These are phyloP conservation scores for Drosophila persimilis DNA, from an alignment of 1,140 invertebrate genomes.

Conservation along the genomic window DNA sequence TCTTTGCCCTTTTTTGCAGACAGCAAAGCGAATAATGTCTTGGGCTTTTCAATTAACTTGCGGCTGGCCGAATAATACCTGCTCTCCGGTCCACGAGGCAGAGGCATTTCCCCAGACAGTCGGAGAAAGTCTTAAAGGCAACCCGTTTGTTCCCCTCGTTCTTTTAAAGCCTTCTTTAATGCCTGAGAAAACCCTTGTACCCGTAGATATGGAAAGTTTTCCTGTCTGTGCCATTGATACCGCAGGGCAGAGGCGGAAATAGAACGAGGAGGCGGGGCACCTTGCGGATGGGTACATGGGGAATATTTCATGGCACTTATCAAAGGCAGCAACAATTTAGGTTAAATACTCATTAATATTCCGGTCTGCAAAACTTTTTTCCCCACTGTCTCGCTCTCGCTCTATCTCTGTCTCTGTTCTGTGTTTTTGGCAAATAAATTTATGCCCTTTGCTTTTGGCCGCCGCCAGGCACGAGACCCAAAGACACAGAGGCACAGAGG, in stretches of 20 bases:
- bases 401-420: neutral
- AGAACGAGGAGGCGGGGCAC: slow-evolving; percentile 16
- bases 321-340: slow-evolving; percentile 82
- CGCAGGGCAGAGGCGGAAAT: slow-evolving; percentile 8
- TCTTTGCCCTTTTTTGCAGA: slow-evolving; percentile 29
- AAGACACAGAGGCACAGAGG: slow-evolving; percentile 35
- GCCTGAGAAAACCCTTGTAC: slow-evolving; percentile 32
- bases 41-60: slow-evolving; percentile 64
- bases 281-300: slow-evolving; percentile 37
- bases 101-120: slow-evolving; percentile 28
- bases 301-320: slow-evolving; percentile 79
- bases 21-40: slow-evolving; percentile 36
- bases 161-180: slow-evolving; percentile 70
- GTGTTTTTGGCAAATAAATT: slow-evolving; percentile 78
- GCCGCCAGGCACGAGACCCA: slow-evolving; percentile 59
- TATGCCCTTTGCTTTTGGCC: slow-evolving; percentile 64
- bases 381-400: neutral
- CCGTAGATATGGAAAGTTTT: slow-evolving; percentile 32
- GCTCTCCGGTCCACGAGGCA: neutral
- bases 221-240: slow-evolving; percentile 51
- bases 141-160: slow-evolving; percentile 56
- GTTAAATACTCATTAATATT: slow-evolving; percentile 82
- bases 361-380: slow-evolving; percentile 77
- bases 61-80: slow-evolving; percentile 48
- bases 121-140: slow-evolving; percentile 51